Evolutionary conservation across 2,888 invertebrate species (phyloP), one percentile per base, ranked within the genome.

Genomic region (Neuroscelio doddi): DNA sequence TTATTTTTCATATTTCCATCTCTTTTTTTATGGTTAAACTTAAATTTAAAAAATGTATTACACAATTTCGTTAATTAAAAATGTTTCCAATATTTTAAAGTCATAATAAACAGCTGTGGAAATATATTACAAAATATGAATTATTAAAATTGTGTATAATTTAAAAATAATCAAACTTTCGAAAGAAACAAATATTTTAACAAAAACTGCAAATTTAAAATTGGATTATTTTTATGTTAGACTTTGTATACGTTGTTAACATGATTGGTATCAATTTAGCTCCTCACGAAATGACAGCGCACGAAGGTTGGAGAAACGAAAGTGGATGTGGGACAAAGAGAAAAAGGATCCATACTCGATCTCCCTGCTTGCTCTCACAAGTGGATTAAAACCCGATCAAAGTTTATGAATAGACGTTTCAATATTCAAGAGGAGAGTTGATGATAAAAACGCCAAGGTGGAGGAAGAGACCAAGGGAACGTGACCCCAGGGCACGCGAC

Each of bases 371-470:
- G 30, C 38, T 42, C 15, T 14, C 42, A 53, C 67, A 72, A 79
- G 74, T 76, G 72, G 77, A 80, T 80, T 80, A 80, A 80, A 80
- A 80, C 71, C 79, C 76, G 80, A 80, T 80, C 80, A 80, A 80
- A 80, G 74, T 80, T 80, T 73, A 75, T 76, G 76, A 80, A 79
- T 77, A 72, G 77, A 76, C 70, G 76, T 75, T 80, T 79, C 75
- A 75, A 77, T 79, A 77, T 79, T 72, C 72, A 70, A 44, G 58
- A 66, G 68, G 59, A 53, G 30, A 57, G 50, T 52, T 17, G 50
- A 42, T 26, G 52, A 46, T 50, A 56, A 64, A 58, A 66, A 65
- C 38, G 26, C 29, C 58, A 29, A 27, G 16, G 27, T 30, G 34
- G 51, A 62, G 50, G 53, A 41, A 45, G 44, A 57, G 61, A 64